Evolutionary conservation across 2,888 invertebrate species (phyloP), one percentile per base, ranked within the genome.

Genomic region (Lysandra coridon): DNA sequence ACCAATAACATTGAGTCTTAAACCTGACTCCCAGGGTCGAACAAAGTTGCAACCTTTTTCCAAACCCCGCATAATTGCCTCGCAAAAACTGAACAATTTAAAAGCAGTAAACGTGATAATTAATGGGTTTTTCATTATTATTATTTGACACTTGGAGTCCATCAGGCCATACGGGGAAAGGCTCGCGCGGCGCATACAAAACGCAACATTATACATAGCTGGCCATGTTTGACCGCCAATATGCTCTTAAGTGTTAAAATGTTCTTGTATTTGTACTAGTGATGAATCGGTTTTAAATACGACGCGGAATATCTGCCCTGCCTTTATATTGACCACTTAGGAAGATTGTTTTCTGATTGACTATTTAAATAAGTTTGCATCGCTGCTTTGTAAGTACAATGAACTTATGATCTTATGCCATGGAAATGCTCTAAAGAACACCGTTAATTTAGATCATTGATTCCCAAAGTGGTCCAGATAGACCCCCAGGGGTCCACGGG

Each of bases 161-260:
- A 80, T 79, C 80, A 77, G 78, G 80, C 82, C 80, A 78, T 81
- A 79, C 79, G 81, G 78, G 77, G 78, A 78, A 78, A 57, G 73
- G 73, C 79, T 79, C 82, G 86, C 83, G 85, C 79, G 81, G 73
- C 80, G 87, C 84, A 88, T 88, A 88, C 85, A 80, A 84, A 87
- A 79, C n/a, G 78, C 78, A 79, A 40, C 73, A 79, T 79, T 79
- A 79, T 79, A 73, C 74, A 57, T 53, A 74, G 73, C 57, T 73
- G 73, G 74, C 78, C 78, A 73, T 79, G 78, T 79, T 30, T 44
- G 73, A 73, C 78, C 57, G 78, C 78, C 78, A 74, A 79, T 79
- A 79, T 74, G 78, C 78, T 60, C 73, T 74, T 40, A 79, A 79
- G 78, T 79, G 78, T 79, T 79, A 79, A 79, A 76, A 74, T 79